A percentile compares a stretch with the other conserved stretches of the same genome.
These are phyloP conservation scores for Pachymerium ferrugineum DNA, from an alignment of 2,888 invertebrate species.

Conservation along the genomic window DNA sequence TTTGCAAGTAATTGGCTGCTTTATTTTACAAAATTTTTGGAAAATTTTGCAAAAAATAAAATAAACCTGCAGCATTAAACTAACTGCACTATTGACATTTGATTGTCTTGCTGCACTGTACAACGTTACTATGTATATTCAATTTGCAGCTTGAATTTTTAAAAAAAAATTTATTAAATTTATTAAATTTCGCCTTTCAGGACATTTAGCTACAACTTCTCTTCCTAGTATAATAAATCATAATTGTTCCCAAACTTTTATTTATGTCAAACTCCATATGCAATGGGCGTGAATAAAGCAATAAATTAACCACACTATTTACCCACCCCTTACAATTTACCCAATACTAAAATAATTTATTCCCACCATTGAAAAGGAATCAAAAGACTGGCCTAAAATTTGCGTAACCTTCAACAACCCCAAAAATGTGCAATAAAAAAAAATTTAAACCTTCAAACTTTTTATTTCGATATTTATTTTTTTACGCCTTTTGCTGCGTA, in stretches of 20 bases:
- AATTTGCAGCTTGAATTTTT: no score
- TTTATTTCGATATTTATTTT: no score
- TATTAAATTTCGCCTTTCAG: background rate
- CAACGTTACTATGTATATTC: no score
- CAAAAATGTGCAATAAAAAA: background rate
- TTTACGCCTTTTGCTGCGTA: background rate
- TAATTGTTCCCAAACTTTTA: background rate
- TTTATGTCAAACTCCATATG: background rate
- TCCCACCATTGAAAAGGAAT: background rate
- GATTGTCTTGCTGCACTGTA: no score
- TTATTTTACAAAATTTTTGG: no score
- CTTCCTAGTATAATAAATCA: background rate
- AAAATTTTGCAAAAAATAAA: no score
- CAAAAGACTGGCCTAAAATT: background rate
- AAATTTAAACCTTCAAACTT: background rate
- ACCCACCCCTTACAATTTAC: background rate
- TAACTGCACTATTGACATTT: no score
- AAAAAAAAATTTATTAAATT: background rate
- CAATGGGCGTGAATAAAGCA: background rate
- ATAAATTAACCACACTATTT: background rate
- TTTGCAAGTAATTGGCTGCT: no score
- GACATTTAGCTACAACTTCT: background rate
- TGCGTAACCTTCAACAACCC: background rate
- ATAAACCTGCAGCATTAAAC: no score
- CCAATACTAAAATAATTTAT: background rate